Evolutionary conservation across 2,888 invertebrate species (phyloP).

Genomic region (Ophion ventricosus): DNA sequence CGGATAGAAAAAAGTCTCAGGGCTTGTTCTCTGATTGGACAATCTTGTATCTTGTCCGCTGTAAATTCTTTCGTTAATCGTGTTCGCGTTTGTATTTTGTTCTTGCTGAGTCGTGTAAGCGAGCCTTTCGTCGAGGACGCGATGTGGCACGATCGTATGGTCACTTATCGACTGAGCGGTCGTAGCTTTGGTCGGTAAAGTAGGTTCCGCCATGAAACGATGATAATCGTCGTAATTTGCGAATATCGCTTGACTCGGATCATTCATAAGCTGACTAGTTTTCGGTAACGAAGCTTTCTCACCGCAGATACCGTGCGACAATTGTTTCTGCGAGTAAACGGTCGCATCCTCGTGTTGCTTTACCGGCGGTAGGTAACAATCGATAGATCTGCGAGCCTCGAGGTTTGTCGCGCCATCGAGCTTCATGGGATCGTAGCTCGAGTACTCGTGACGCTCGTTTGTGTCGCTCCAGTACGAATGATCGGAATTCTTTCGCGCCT

Average conservation of each 20-base stretch:
- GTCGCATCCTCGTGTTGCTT: slow-evolving; percentile 32
- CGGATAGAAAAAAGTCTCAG: slow-evolving; percentile 78
- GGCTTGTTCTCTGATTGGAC: slow-evolving; percentile 73
- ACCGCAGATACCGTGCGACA: slow-evolving; percentile 65
- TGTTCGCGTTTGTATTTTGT: slow-evolving; percentile 55
- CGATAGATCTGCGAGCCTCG: slow-evolving; percentile 38
- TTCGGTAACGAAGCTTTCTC: slow-evolving; percentile 66
- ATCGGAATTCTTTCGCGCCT: slow-evolving; percentile 69
- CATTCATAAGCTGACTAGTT: slow-evolving; percentile 75
- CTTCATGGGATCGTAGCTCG: slow-evolving; percentile 73
- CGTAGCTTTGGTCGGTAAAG: slow-evolving; percentile 51
- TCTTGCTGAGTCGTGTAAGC: slow-evolving; percentile 71
- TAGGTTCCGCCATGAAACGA: slow-evolving; percentile 67
- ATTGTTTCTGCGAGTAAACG: slow-evolving; percentile 26
- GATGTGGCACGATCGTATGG: slow-evolving; percentile 55
- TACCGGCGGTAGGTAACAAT: slow-evolving; percentile 45
- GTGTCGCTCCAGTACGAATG: slow-evolving; percentile 72
- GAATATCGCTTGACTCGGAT: slow-evolving; percentile 63
- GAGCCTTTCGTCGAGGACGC: slow-evolving; percentile 74
- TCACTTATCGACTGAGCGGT: slow-evolving; percentile 56
- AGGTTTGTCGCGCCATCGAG: slow-evolving; percentile 58
- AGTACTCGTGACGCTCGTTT: slow-evolving; percentile 66
- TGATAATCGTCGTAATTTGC: slow-evolving; percentile 72
- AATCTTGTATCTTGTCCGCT: slow-evolving; percentile 69
- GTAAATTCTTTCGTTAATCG: slow-evolving; percentile 70